Percentiles rank a stretch among this genome's conserved stretches.
Conservation (phyloP, 2,797 vertebrate genomes). For the Atherinosoma microstoma region DNA sequence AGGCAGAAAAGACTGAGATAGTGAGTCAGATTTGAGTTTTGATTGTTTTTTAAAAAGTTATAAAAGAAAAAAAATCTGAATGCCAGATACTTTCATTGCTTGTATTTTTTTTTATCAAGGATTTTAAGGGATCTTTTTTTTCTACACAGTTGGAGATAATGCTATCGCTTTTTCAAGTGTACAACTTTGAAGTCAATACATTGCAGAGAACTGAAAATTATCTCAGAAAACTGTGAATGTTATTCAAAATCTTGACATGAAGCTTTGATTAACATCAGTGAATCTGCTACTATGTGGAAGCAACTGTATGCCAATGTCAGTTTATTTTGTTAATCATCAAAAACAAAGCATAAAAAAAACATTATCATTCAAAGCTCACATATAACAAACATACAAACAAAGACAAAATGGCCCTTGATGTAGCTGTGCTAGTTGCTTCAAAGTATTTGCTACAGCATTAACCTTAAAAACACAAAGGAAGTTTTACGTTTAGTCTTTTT, state of each 20-base stretch:
- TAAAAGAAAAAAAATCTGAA: constrained; percentile 5
- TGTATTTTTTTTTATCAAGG: background rate
- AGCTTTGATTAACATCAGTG: constrained; percentile 35
- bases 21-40: background rate
- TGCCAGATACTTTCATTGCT: background rate
- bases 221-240: constrained; percentile 28
- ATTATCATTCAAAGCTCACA: background rate
- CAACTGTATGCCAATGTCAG: constrained; percentile 1
- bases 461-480: background rate
- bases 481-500: background rate
- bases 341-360: constrained; percentile 3
- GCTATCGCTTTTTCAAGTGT: constrained; percentile 10
- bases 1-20: background rate
- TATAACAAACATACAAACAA: background rate
- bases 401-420: background rate
- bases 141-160: constrained; percentile 23
- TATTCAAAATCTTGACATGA: constrained; percentile 20
- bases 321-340: constrained; percentile 23
- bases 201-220: constrained; percentile 25
- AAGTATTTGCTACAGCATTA: background rate
- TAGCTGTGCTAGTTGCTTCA: too few species aligned
- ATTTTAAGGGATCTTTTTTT: constrained; percentile 36
- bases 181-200: constrained; percentile 52
- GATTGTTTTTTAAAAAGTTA: background rate
- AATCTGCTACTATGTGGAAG: constrained; percentile 12